Evolutionary conservation across 2,888 invertebrate genomes (phyloP).

Genomic region (Parascotia fuliginaria): DNA sequence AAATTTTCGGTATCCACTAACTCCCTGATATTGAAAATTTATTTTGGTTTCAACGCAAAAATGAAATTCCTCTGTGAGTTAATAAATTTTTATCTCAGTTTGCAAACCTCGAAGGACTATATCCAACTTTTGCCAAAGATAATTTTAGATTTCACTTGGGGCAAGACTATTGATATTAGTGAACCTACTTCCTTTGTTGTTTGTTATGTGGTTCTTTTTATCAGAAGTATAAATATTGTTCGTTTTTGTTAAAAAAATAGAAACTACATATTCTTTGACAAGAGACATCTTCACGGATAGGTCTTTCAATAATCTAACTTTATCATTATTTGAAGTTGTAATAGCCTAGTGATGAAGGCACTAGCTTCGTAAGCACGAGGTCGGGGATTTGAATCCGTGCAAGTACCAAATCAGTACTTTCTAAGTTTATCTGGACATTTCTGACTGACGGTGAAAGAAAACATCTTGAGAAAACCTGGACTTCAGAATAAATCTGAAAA

Average conservation of each 20-base stretch:
- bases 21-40: constrained; percentile 1
- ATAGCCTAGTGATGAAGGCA: too few relatives aligned
- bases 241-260: neutral
- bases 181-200: constrained; percentile 1
- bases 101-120: constrained; percentile 3
- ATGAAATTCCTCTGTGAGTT: constrained; percentile 1
- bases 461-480: too few relatives aligned
- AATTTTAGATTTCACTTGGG: constrained; percentile 10
- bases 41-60: constrained; percentile 3
- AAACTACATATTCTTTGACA: neutral
- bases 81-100: constrained; percentile 7
- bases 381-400: too few relatives aligned
- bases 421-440: too few relatives aligned
- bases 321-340: too few relatives aligned
- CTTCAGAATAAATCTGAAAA: too few relatives aligned
- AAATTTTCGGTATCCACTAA: neutral
- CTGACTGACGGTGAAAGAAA: too few relatives aligned
- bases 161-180: constrained; percentile 7
- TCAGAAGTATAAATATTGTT: neutral
- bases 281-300: too few relatives aligned
- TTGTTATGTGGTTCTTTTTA: neutral
- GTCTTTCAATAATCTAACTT: too few relatives aligned
- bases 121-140: constrained; percentile 6
- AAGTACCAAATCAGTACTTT: too few relatives aligned
- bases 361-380: too few relatives aligned